These are phyloP conservation scores for Montipora efflorescens DNA, from an alignment of 64 coral and sea anemone genomes.

Conservation along the genomic window DNA sequence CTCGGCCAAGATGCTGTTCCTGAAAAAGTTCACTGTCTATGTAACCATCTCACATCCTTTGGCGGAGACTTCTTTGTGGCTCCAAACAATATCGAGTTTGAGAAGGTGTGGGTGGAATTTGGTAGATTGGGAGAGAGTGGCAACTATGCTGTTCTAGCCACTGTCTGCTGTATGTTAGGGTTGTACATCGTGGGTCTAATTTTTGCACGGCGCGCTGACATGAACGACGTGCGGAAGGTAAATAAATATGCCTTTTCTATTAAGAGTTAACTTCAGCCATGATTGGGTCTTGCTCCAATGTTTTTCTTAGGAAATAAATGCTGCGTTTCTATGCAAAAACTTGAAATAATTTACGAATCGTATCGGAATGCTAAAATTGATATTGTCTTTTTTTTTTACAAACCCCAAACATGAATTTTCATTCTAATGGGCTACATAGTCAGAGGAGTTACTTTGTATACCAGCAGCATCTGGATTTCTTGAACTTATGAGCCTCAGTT, in stretches of 20 bases:
- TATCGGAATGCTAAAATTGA: too few relatives aligned
- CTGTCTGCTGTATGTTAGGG: slow-evolving; percentile 14
- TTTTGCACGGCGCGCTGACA: slow-evolving; percentile 51
- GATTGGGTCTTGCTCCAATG: too few relatives aligned
- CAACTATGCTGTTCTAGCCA: slow-evolving; percentile 51
- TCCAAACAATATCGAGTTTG: slow-evolving; percentile 68
- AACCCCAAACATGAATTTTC: too few relatives aligned
- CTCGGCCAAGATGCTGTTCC: slow-evolving; percentile 23
- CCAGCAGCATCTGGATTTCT: too few relatives aligned
- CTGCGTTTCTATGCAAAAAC: background rate
- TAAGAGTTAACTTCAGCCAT: too few relatives aligned
- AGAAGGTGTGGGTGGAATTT: slow-evolving; percentile 56
- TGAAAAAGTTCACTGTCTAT: slow-evolving; percentile 33
- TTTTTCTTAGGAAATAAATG: background rate
- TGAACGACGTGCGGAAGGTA: slow-evolving; percentile 39
- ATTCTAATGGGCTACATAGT: too few relatives aligned
- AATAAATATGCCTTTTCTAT: too few relatives aligned
- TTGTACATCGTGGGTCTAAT: slow-evolving; percentile 31
- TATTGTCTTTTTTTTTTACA: too few relatives aligned
- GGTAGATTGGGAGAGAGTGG: slow-evolving; percentile 5
- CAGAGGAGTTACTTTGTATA: too few relatives aligned
- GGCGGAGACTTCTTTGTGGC: slow-evolving; percentile 62
- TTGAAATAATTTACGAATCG: too few relatives aligned
- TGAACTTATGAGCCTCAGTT: too few relatives aligned
- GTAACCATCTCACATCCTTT: slow-evolving; percentile 67